These are phyloP conservation scores for Tipula unca DNA, from an alignment of 2,888 invertebrate species.

Conservation along the genomic window DNA sequence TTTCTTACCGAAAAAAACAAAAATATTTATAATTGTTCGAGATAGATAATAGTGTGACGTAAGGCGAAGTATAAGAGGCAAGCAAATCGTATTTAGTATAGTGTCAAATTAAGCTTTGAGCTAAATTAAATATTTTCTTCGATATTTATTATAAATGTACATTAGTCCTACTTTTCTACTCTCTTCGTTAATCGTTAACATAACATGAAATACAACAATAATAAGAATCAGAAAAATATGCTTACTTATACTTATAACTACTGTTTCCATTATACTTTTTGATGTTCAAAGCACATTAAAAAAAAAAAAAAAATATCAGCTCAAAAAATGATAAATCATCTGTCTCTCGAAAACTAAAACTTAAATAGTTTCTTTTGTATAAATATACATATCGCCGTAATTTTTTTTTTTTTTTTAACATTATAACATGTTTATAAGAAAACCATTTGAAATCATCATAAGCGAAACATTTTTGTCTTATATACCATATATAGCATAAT, in stretches of 20 bases:
- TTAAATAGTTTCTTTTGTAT: neutral
- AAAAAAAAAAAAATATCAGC: neutral
- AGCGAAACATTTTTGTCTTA: neutral
- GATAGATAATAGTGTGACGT: neutral
- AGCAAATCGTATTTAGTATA: neutral
- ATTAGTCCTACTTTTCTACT: neutral
- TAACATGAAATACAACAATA: neutral
- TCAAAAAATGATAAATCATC: neutral
- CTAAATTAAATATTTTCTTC: neutral
- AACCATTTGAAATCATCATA: neutral
- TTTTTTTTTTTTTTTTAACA: neutral
- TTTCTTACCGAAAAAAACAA: neutral
- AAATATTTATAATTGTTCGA: neutral
- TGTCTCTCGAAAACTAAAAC: neutral
- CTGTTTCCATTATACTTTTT: neutral
- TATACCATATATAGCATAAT: neutral
- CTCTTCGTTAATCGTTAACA: neutral
- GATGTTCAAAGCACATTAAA: neutral
- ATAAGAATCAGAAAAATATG: neutral
- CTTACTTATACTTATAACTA: neutral
- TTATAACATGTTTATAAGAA: neutral
- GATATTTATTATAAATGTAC: neutral
- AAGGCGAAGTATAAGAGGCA: neutral
- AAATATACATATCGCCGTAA: neutral
- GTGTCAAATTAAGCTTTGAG: neutral